These are phyloP conservation scores for Polypterus bichir DNA, from an alignment of 2,113 vertebrate species.

Conservation along the genomic window DNA sequence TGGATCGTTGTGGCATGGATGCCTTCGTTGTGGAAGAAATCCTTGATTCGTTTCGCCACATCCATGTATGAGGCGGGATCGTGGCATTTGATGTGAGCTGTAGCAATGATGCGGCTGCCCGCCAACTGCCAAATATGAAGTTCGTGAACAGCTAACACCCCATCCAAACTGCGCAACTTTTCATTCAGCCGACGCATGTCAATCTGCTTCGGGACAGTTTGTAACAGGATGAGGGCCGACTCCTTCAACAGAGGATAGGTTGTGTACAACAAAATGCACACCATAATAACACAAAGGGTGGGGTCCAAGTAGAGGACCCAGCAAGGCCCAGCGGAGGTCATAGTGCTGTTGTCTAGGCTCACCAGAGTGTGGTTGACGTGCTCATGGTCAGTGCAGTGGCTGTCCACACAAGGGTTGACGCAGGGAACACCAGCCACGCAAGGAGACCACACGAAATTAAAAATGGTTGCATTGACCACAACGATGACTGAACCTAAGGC, in stretches of 20 bases:
- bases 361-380: constrained; percentile 53
- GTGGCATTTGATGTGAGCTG: constrained; percentile 93
- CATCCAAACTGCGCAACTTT: constrained; percentile 68
- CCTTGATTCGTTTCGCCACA: constrained; percentile 91
- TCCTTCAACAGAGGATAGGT: constrained; percentile 93
- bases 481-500: constrained; percentile 95
- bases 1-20: constrained; percentile 97
- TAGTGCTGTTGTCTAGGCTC: constrained; percentile 12
- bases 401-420: constrained; percentile 60
- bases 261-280: constrained; percentile 86
- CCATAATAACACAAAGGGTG: constrained; percentile 85
- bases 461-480: constrained; percentile 79
- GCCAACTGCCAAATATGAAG: constrained; percentile 96
- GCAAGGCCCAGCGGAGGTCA: constrained; percentile 64
- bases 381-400: constrained; percentile 50
- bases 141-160: constrained; percentile 88
- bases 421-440: constrained; percentile 55
- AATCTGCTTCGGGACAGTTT: constrained; percentile 95
- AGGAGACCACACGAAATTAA: constrained; percentile 74
- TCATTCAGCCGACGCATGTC: constrained; percentile 77
- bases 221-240: constrained; percentile 92
- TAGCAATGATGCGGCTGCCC: constrained; percentile 93
- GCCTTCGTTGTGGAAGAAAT: constrained; percentile 89
- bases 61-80: constrained; percentile 93
- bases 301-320: constrained; percentile 96